Percentiles rank a stretch among this genome's conserved stretches.
Conservation (phyloP, 2,797 vertebrate genomes). For the Bucorvus abyssinicus region DNA sequence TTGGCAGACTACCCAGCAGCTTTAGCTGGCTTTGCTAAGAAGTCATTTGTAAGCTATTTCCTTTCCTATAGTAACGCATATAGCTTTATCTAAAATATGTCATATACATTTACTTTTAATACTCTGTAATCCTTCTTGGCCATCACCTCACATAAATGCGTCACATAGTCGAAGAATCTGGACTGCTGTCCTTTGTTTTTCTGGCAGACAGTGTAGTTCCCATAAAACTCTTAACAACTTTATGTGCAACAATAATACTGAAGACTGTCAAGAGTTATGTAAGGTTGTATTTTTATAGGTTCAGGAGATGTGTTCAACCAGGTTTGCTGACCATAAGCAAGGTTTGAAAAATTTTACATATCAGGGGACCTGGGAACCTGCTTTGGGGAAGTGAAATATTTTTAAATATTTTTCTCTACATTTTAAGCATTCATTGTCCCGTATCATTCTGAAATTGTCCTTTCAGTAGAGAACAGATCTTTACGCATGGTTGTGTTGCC, state of each 20-base stretch:
- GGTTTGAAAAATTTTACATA: background rate
- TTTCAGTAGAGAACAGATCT: background rate
- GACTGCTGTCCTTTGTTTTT: background rate
- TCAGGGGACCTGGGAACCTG: background rate
- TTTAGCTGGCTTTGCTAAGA: constrained; percentile 42
- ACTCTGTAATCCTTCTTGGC: constrained; percentile 35
- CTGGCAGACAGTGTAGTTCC: constrained; percentile 7
- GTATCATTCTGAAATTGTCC: background rate
- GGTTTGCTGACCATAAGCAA: constrained; percentile 21
- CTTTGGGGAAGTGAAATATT: background rate
- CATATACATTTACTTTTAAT: constrained; percentile 32
- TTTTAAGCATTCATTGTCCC: background rate
- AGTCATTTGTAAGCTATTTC: constrained; percentile 48
- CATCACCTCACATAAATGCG: constrained; percentile 17
- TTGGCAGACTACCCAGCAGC: constrained; percentile 40
- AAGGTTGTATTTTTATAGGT: constrained; percentile 10
- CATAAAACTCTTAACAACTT: constrained; percentile 1
- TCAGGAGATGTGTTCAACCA: background rate
- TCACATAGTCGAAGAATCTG: background rate
- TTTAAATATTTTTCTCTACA: background rate
- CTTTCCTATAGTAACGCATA: constrained; percentile 28
- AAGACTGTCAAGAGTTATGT: constrained; percentile 6
- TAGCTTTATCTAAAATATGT: constrained; percentile 35
- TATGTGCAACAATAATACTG: constrained; percentile 1
- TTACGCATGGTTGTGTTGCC: background rate